Evolutionary conservation across 2,888 invertebrate species (phyloP).

Genomic region (Pseudanteris insignis): DNA sequence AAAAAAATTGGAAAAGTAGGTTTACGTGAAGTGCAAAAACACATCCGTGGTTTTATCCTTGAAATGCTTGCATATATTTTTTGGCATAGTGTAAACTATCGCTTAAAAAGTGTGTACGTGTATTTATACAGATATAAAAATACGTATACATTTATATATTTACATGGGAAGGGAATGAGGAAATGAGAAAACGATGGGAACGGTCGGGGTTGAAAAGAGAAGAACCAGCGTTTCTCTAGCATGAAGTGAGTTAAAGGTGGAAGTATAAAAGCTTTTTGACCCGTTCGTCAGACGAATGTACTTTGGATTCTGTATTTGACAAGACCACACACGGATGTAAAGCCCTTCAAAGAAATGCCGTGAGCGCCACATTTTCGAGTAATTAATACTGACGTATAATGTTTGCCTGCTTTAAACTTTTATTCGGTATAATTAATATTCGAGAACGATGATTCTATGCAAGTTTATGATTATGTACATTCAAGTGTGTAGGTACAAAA

Average conservation of each 20-base stretch:
- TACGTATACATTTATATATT: conserved; percentile 28
- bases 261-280: conserved; percentile 58
- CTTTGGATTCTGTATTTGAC: conserved; percentile 58
- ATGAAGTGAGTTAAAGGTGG: conserved; percentile 54
- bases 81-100: conserved; percentile 42
- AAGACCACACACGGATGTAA: conserved; percentile 51
- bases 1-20: conserved; percentile 27
- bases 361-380: conserved; percentile 54
- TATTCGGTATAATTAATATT: conserved; percentile 45
- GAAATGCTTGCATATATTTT: conserved; percentile 58
- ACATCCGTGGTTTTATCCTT: conserved; percentile 48
- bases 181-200: conserved; percentile 32
- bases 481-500: conserved; percentile 12
- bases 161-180: conserved; percentile 37
- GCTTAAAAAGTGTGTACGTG: conserved; percentile 34
- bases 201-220: conserved; percentile 30
- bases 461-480: conserved; percentile 37
- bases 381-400: conserved; percentile 53
- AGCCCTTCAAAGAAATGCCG: conserved; percentile 59
- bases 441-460: conserved; percentile 39
- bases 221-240: conserved; percentile 49
- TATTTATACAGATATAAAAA: conserved; percentile 32
- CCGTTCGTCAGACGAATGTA: conserved; percentile 59
- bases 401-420: conserved; percentile 56
- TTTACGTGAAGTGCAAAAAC: conserved; percentile 41